phyloP scores from a whole-genome alignment of 2,888 invertebrate genomes.

The Neoaliturus tenellus region DNA sequence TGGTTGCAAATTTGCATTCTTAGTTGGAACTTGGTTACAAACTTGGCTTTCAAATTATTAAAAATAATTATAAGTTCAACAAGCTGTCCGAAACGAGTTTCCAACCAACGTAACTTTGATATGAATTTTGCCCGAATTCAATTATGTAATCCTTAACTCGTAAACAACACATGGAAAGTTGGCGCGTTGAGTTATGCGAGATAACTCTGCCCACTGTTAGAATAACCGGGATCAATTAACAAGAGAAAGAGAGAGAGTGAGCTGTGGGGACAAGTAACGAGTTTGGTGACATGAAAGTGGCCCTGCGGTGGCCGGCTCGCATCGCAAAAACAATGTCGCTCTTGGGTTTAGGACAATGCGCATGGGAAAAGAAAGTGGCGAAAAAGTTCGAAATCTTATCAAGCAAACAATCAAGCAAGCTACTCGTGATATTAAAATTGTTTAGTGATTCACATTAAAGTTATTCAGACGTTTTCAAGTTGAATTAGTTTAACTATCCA shows the following conservation, averaged over 20 bases:
- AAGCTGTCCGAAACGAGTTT: no score
- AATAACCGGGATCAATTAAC: slow-evolving; percentile 8
- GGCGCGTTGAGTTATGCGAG: not conserved
- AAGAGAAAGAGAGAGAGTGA: not conserved
- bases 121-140: not conserved
- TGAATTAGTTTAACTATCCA: no score
- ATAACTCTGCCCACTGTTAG: not conserved
- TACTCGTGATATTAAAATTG: no score
- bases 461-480: no score
- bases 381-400: no score
- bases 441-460: no score
- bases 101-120: no score
- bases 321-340: not conserved
- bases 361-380: not conserved
- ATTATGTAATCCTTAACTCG: not conserved
- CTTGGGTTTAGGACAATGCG: not conserved
- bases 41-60: no score
- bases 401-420: no score
- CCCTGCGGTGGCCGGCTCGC: not conserved
- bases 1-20: no score
- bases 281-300: slow-evolving; percentile 33
- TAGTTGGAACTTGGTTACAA: no score
- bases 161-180: not conserved
- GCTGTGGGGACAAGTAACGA: not conserved
- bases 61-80: no score